phyloP scores from a whole-genome alignment of 2,797 vertebrate genomes.

The Etheostoma nigrum region DNA sequence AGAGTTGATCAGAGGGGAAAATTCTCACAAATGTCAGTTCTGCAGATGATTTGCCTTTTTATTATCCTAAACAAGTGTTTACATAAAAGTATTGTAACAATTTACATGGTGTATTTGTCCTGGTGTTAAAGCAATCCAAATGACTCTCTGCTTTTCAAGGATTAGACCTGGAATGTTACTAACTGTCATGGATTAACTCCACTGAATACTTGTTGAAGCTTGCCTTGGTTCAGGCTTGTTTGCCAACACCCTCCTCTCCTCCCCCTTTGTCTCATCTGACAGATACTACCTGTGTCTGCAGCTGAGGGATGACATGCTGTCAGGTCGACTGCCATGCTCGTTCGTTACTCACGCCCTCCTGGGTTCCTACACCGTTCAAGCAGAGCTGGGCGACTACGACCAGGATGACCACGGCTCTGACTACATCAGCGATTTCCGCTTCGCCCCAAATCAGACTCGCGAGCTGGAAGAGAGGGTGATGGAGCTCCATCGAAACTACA shows the following conservation, averaged over 20 bases:
- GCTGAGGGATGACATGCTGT: slow-evolving; percentile 97
- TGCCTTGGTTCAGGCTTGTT: slow-evolving; percentile 57
- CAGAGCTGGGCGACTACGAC: slow-evolving; percentile 95
- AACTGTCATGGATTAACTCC: slow-evolving; percentile 68
- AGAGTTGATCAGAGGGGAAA: slow-evolving; percentile 43
- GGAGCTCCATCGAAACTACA: slow-evolving; percentile 97
- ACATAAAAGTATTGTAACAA: slow-evolving; percentile 48
- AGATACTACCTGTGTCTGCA: slow-evolving; percentile 99
- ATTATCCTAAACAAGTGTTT: slow-evolving; percentile 43
- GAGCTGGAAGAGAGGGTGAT: slow-evolving; percentile 98
- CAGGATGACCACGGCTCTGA: slow-evolving; percentile 92
- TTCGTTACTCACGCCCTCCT: slow-evolving; percentile 97
- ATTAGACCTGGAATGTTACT: slow-evolving; percentile 72
- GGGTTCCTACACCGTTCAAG: slow-evolving; percentile 96
- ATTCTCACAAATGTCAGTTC: slow-evolving; percentile 25
- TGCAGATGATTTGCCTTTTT: slow-evolving; percentile 16
- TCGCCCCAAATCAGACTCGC: slow-evolving; percentile 95
- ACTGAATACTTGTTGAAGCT: slow-evolving; percentile 65
- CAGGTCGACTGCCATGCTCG: slow-evolving; percentile 95
- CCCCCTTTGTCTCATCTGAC: slow-evolving; percentile 59
- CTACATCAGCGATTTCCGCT: slow-evolving; percentile 94
- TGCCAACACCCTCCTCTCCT: slow-evolving; percentile 50
- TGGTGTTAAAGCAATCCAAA: slow-evolving; percentile 60
- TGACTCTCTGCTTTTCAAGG: slow-evolving; percentile 51
- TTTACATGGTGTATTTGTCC: slow-evolving; percentile 51